Base-by-base conservation (phyloP, 2,888 invertebrate species). In the Acanthacorydalis orientalis region DNA sequence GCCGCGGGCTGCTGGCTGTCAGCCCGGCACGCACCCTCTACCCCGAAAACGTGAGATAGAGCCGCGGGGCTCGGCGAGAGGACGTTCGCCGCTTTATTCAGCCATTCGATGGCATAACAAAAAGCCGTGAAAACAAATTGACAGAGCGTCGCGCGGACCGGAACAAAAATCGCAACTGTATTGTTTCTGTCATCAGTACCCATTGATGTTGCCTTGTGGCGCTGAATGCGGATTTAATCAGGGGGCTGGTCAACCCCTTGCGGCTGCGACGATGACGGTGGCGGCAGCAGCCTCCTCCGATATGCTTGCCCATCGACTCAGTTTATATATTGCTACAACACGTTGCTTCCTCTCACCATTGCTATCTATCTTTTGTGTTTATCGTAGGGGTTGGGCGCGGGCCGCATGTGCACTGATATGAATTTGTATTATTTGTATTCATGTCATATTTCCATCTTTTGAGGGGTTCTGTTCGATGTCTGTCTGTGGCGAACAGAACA, bases 191-290 rank as follows among this genome's bases (percentile, higher is more conserved):
- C 45, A 45, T 45, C 45, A 45, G 45, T 45, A 45, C 14, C 45
- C 31, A 45, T 45, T 45, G 35, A 45, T 34, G 60, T 53, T 56
- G 46, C 57, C 57, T 64, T 64, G 64, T 64, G 64, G 53, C 50
- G 48, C 40, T 61, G 59, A 62, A 64, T 64, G 62, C 59, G 59
- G 59, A 57, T 63, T 65, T 64, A 63, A 64, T 64, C 61, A 34
- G 53, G 53, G 57, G 57, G 57, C 54, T 49, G 52, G 45, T 23
- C 45, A 45, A 35, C 37, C 23, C 37, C 38, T 42, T 42, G 12
- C 12, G 12, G 23, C 23, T 2, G 23, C 23, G 23, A 23, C 23
- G 23, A 6, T 6, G 23, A 23, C 23, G 6, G 23, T 23, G 23
- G 23, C 2, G 23, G 23, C 23, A 23, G 23, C 23, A 23, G 23